These are phyloP conservation scores for Drepana falcataria DNA, from an alignment of 2,888 invertebrate species.

Conservation along the genomic window DNA sequence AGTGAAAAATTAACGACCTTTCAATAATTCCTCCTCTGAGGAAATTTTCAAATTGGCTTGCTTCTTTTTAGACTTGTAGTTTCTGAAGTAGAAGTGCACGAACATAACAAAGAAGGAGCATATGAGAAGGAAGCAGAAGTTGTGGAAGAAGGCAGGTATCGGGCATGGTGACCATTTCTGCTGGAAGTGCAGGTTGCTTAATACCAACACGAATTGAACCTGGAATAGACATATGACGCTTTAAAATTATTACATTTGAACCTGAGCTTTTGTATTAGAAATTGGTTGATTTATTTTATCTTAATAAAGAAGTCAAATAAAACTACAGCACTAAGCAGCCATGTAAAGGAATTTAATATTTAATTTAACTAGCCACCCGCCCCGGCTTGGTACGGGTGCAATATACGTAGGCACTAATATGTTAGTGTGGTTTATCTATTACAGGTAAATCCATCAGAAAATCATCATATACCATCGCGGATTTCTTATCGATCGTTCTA, in stretches of 20 bases:
- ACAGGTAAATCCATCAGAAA: no score
- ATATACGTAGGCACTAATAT: no score
- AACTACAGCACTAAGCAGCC: no score
- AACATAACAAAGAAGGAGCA: conserved; percentile 81
- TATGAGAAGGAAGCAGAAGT: conserved; percentile 77
- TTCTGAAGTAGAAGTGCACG: conserved; percentile 79
- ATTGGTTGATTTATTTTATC: no score
- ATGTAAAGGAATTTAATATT: no score
- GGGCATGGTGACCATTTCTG: conserved; percentile 63
- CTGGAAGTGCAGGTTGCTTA: conserved; percentile 57
- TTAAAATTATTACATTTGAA: background rate
- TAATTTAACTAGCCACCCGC: no score
- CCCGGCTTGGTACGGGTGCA: no score
- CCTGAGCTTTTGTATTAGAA: no score
- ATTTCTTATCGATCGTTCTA: no score
- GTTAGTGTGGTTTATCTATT: no score
- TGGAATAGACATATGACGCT: conserved; percentile 26
- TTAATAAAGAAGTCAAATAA: no score
- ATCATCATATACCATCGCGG: no score
- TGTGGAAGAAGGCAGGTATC: conserved; percentile 71
- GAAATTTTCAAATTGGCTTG: conserved; percentile 9
- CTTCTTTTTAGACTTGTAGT: conserved; percentile 38
- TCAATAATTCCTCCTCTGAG: conserved; percentile 15
- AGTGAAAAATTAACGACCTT: background rate
- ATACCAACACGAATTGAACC: conserved; percentile 64